phyloP scores from a whole-genome alignment of 2,888 invertebrate species.

The Chloroclysta siterata region DNA sequence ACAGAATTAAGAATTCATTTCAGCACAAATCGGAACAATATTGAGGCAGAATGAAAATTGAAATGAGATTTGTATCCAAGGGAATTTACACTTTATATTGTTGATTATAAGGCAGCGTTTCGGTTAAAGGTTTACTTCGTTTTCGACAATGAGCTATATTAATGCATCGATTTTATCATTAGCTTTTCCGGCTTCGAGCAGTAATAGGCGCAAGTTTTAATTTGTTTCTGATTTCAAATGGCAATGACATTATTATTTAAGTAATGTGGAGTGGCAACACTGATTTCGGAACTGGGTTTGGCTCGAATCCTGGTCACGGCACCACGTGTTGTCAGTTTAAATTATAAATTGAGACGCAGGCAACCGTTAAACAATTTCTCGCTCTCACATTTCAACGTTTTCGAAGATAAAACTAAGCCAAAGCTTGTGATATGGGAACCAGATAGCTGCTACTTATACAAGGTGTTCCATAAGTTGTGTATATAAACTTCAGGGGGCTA shows the following conservation, averaged over 20 bases:
- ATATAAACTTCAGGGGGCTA: too few species aligned
- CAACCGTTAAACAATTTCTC: too few species aligned
- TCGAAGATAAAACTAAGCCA: too few species aligned
- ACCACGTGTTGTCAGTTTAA: neutral
- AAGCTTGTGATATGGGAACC: too few species aligned
- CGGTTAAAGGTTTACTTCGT: neutral
- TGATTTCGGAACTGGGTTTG: neutral
- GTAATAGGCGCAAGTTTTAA: conserved; percentile 4
- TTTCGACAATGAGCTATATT: conserved; percentile 17
- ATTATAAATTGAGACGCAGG: too few species aligned
- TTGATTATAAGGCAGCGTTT: conserved; percentile 10
- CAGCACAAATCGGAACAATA: conserved; percentile 40
- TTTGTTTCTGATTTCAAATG: conserved; percentile 13
- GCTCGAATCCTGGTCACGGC: neutral
- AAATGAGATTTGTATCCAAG: conserved; percentile 38
- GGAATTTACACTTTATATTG: conserved; percentile 18
- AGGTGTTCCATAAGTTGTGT: too few species aligned
- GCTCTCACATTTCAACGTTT: too few species aligned
- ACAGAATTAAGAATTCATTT: conserved; percentile 46
- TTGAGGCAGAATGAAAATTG: conserved; percentile 31
- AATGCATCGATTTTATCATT: conserved; percentile 39
- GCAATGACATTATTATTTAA: conserved; percentile 4
- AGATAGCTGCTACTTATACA: too few species aligned
- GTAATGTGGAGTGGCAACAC: neutral
- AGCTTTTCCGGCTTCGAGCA: conserved; percentile 11